Evolutionary conservation across 2,888 invertebrate species (phyloP).

Genomic region (Hemistola chrysoprasaria): DNA sequence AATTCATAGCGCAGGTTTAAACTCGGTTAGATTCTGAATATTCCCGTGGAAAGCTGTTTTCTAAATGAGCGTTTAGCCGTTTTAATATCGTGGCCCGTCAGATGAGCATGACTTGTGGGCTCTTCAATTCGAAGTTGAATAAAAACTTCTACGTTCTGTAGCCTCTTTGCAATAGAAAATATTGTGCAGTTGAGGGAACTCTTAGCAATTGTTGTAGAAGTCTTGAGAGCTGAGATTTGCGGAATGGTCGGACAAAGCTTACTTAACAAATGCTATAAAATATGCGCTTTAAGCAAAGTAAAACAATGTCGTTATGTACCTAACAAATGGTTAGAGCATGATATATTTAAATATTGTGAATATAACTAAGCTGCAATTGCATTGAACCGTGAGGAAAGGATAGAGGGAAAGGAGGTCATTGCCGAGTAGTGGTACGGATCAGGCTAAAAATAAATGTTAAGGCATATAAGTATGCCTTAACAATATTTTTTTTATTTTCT

Average conservation of each 20-base stretch:
- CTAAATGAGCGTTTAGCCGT: conserved; percentile 57
- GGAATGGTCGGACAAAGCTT: conserved; percentile 7
- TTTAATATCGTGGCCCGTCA: conserved; percentile 39
- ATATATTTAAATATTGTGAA: too few relatives aligned
- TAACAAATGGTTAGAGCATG: too few relatives aligned
- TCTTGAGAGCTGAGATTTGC: conserved; percentile 5
- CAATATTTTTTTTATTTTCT: too few relatives aligned
- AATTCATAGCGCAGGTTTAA: conserved; percentile 70
- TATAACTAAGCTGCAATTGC: too few relatives aligned
- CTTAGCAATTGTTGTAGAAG: conserved; percentile 2
- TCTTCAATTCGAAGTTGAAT: conserved; percentile 17
- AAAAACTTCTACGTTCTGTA: conserved; percentile 5
- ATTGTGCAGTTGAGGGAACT: conserved; percentile 2
- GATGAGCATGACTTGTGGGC: conserved; percentile 18
- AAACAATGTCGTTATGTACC: too few relatives aligned
- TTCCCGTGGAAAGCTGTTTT: conserved; percentile 46
- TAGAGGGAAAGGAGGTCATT: too few relatives aligned
- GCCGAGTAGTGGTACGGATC: too few relatives aligned
- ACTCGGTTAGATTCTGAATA: conserved; percentile 64
- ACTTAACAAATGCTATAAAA: conserved; percentile 6
- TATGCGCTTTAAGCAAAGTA: too few relatives aligned
- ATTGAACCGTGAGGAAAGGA: too few relatives aligned
- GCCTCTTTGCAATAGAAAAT: conserved; percentile 3
- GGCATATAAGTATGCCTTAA: too few relatives aligned
- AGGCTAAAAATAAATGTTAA: too few relatives aligned